Evolutionary conservation across 2,113 vertebrate species (phyloP).

Genomic region (Chlamydotis undulata): DNA sequence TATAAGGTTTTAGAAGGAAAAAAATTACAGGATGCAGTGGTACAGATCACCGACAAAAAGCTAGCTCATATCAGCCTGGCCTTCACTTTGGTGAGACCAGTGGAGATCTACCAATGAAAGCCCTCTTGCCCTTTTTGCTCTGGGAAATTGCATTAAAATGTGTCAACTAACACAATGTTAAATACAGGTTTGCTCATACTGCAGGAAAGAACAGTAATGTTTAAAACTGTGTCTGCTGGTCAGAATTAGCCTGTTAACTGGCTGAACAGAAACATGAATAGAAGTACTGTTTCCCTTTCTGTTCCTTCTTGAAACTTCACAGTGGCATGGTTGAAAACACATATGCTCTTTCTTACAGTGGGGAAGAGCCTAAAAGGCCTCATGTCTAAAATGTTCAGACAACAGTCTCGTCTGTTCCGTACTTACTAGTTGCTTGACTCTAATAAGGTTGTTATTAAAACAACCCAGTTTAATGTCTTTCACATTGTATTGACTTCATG

Average conservation of each 20-base stretch:
- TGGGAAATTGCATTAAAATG: neutral
- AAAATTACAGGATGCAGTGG: neutral
- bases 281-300: neutral
- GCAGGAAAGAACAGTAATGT: neutral
- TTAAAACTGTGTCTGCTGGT: neutral
- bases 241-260: neutral
- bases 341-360: neutral
- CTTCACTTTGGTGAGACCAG: neutral
- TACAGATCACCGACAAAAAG: neutral
- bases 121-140: neutral
- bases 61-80: neutral
- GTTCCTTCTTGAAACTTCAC: conserved; percentile 18
- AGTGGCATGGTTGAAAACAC: neutral
- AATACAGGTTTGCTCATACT: neutral
- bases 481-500: conserved; percentile 25
- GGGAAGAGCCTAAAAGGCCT: neutral
- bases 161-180: neutral
- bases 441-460: conserved; percentile 38
- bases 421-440: neutral
- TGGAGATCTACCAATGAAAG: neutral
- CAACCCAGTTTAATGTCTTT: neutral
- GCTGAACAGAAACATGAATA: neutral
- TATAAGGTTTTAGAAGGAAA: neutral
- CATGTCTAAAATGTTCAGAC: neutral
- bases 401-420: neutral